A percentile compares a stretch with the other conserved stretches of the same genome.
phyloP scores from a whole-genome alignment of 35 echinoderm and acorn worm species.

The Lytechinus pictus region DNA sequence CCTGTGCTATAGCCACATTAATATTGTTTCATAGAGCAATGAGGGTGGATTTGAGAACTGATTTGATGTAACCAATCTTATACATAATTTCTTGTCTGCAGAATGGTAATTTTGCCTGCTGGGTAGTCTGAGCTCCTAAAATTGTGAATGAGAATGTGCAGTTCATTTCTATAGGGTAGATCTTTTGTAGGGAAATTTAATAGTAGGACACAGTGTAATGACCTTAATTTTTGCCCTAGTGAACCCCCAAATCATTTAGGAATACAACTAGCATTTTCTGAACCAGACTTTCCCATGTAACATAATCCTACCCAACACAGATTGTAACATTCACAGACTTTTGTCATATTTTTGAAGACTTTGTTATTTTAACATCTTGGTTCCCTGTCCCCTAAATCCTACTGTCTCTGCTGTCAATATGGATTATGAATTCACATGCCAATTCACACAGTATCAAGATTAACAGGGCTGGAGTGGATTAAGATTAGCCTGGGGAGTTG shows the following conservation, averaged over 20 bases:
- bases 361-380: background rate
- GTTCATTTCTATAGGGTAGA: too few relatives aligned
- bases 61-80: too few relatives aligned
- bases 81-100: background rate
- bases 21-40: too few relatives aligned
- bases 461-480: background rate
- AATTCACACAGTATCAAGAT: background rate
- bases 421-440: background rate
- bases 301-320: background rate
- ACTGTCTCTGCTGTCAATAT: background rate
- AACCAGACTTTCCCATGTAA: background rate
- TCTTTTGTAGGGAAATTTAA: too few relatives aligned
- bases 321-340: background rate
- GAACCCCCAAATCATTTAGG: background rate
- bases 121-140: background rate
- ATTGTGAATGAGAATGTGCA: too few relatives aligned
- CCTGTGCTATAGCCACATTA: too few relatives aligned
- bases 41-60: too few relatives aligned
- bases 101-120: background rate
- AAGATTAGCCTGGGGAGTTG: background rate
- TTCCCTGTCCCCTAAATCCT: background rate
- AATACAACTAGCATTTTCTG: background rate
- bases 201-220: background rate
- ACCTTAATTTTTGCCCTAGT: background rate
- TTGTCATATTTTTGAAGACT: background rate